Evolutionary conservation across 2,797 vertebrate genomes (phyloP).

Genomic region (Ctenosaura bakeri): DNA sequence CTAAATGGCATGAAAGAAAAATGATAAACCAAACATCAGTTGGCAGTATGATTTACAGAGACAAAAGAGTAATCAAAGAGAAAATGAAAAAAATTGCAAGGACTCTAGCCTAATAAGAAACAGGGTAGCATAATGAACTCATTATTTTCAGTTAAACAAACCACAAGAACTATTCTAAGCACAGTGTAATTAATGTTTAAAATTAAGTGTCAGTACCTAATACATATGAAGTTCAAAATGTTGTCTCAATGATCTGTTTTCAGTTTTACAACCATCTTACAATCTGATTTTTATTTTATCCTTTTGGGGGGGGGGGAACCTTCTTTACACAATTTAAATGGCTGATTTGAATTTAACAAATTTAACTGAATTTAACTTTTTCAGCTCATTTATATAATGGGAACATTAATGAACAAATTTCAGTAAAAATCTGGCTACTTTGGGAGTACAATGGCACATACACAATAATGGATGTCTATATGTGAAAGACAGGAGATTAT

Average conservation of each 20-base stretch:
- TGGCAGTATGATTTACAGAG: not conserved
- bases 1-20: not conserved
- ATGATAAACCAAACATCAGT: not conserved
- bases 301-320: not conserved
- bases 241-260: slow-evolving; percentile 37
- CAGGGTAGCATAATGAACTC: slow-evolving; percentile 58
- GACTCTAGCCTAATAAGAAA: not conserved
- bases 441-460: slow-evolving; percentile 9
- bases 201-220: slow-evolving; percentile 42
- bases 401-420: slow-evolving; percentile 25
- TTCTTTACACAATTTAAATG: slow-evolving; percentile 25
- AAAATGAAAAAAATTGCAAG: not conserved
- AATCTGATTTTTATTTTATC: slow-evolving; percentile 23
- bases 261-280: slow-evolving; percentile 21
- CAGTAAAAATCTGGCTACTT: not conserved
- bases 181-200: slow-evolving; percentile 48
- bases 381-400: not conserved
- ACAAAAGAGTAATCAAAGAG: not conserved
- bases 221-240: not conserved
- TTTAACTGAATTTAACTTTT: not conserved
- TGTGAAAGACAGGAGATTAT: not conserved
- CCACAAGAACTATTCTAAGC: slow-evolving; percentile 54
- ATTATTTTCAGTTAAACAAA: slow-evolving; percentile 64
- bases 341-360: not conserved
- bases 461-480: not conserved